Evolutionary conservation across 2,113 vertebrate species (phyloP), one percentile per base, ranked within the genome.

Genomic region (Ceyx melanurus): DNA sequence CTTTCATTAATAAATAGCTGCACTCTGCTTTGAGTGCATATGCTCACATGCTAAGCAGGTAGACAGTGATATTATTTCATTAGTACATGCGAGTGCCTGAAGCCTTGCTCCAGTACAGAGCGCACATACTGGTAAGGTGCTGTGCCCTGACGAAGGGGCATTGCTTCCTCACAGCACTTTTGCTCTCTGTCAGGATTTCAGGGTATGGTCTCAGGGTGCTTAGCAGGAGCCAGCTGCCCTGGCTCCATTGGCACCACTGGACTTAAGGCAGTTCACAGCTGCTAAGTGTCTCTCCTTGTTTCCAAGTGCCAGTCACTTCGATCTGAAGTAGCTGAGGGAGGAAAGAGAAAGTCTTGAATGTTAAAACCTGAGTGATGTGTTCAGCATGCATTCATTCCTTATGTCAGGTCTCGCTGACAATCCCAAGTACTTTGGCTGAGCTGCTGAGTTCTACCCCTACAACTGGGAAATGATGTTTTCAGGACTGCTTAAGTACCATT

Each of bases 91-190:
- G 5, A 33, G 15, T 35, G 33, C 45, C 51, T 22, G 42, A 77
- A 81, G 53, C 35, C 28, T 77, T 35, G 13, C 58, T 76, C 11
- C 6, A 0, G 0, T 17, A 6, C 0, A 2, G 19, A 26, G 29
- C 33, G 23, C 51, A 60, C 2, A 5, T n/a, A 8, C 37, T 60
- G 82, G 40, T 37, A 15, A 22, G 0, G 0, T n/a, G 5, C 37
- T 40, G 20, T 50, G 61, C n/a, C 43, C 29, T 26, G 37, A 37
- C 11, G 18, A 7, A 10, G 35, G 61, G 45, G 7, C 26, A 15
- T n/a, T 11, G 21, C 61, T 43, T 90, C 43, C 40, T 4, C 2
- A 2, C 71, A 35, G 48, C 0, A 0, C 40, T 45, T 25, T 1
- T 43, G 66, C 62, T 43, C 18, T 21, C 57, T 23, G 45, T 20